Evolutionary conservation across 2,797 vertebrate genomes (phyloP).

Genomic region (Danio choprae): DNA sequence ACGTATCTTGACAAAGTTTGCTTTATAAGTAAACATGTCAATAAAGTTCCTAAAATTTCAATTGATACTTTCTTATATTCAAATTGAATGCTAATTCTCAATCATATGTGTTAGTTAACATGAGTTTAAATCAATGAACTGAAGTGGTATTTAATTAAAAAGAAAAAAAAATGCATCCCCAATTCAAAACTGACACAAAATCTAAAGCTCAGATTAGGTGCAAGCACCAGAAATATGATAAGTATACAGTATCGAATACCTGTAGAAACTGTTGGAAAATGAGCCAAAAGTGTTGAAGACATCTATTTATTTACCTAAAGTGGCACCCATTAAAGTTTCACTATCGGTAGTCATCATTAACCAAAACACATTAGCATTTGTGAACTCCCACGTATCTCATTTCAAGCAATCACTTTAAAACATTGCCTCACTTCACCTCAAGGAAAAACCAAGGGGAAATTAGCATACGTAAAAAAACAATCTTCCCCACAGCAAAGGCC

Average conservation of each 20-base stretch:
- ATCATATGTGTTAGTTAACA: neutral
- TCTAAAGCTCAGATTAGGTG: neutral
- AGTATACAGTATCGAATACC: neutral
- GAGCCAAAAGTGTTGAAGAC: neutral
- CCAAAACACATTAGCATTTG: conserved; percentile 26
- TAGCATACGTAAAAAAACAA: conserved; percentile 33
- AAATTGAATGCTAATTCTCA: neutral
- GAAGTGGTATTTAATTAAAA: neutral
- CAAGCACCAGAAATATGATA: neutral
- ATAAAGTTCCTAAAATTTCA: neutral
- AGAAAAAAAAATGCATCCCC: neutral
- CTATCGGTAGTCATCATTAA: conserved; percentile 14
- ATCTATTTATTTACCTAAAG: conserved; percentile 33
- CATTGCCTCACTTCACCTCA: conserved; percentile 37
- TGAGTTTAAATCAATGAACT: no score
- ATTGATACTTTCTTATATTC: neutral
- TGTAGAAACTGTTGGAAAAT: neutral
- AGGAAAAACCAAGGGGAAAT: conserved; percentile 45
- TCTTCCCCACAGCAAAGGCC: conserved; percentile 17
- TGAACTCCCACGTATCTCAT: conserved; percentile 18
- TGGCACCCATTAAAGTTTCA: neutral
- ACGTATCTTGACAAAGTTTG: neutral
- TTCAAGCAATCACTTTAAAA: conserved; percentile 43
- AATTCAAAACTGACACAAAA: neutral
- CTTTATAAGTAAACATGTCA: no score